Conservation (phyloP, 2,113 vertebrate species). For the Petrocephalus microphthalmus region DNA sequence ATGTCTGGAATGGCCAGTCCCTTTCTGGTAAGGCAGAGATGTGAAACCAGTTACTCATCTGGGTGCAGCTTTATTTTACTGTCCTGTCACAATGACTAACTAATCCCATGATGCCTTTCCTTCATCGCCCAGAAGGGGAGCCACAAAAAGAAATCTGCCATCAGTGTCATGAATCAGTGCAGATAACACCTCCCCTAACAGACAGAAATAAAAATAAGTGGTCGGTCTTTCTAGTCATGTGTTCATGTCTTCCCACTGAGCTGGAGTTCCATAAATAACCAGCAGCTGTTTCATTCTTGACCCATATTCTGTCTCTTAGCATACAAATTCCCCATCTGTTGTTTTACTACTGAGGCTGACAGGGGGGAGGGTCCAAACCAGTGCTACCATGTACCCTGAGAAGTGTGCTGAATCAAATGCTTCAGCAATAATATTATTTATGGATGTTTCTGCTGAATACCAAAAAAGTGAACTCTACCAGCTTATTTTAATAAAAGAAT, state of each 20-base stretch:
- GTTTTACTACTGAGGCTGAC: background rate
- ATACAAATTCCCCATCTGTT: background rate
- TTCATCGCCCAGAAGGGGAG: background rate
- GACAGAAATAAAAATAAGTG: background rate
- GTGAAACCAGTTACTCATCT: background rate
- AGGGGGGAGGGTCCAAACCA: background rate
- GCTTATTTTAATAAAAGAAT: background rate
- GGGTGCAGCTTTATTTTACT: background rate
- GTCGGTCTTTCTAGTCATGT: background rate
- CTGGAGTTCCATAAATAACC: constrained; percentile 46
- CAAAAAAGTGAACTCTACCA: background rate
- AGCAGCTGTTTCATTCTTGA: constrained; percentile 44
- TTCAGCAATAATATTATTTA: background rate
- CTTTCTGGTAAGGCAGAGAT: background rate
- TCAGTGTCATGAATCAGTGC: background rate
- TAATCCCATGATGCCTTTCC: background rate
- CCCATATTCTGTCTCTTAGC: background rate
- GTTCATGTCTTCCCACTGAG: constrained; percentile 15
- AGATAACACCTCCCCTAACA: background rate
- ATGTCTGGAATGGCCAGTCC: background rate
- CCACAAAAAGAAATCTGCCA: background rate
- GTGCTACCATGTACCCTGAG: background rate
- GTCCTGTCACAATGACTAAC: background rate
- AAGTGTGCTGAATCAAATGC: background rate
- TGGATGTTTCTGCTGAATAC: background rate